Evolutionary conservation across 2,113 vertebrate genomes (phyloP), one percentile per base, ranked within the genome.

Genomic region (Isurus oxyrinchus): DNA sequence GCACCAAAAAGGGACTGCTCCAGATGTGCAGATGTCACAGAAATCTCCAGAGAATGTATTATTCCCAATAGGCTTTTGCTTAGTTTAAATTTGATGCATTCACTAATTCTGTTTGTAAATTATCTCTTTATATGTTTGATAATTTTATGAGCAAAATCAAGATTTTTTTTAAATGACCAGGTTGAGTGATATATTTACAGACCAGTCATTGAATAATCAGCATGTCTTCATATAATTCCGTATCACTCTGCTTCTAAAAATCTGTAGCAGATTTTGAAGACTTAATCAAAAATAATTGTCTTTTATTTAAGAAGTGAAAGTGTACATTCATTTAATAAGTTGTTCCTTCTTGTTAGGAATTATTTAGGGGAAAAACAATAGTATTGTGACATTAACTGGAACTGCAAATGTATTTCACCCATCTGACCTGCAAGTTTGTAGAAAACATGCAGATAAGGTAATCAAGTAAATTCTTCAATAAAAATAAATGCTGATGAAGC

Each of bases 101-200:
- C 98, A 98, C 97, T 97, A 98, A 97, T 98, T 98, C 98, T 98
- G 98, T 98, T 98, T 98, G 98, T 98, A 98, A 98, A 98, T 98
- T 97, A 97, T 66, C 59, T 94, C 93, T 95, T 49, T 27, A 25
- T 95, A 25, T 94, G 4, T 69, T 69, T 53, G 3, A 95, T 95
- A 53, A 4, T 95, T 66, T n/a, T 69, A 7, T 25, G 14, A 27
- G 67, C 2, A 31, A 93, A 44, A n/a, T 93, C 6, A 93, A n/a
- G 90, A 5, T 27, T 95, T 91, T 91, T 95, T 59, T 87, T 53
- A n/a, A 91, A 10, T 91, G 31, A 91, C 11, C 19, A 16, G 31
- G 5, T 90, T 40, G 40, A 67, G 63, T 67, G 66, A 72, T 49
- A 53, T 55, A 27, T 76, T 95, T 72, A 69, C 2, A 69, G 21